phyloP scores from a whole-genome alignment of 2,113 vertebrate genomes.

The Indicator indicator region DNA sequence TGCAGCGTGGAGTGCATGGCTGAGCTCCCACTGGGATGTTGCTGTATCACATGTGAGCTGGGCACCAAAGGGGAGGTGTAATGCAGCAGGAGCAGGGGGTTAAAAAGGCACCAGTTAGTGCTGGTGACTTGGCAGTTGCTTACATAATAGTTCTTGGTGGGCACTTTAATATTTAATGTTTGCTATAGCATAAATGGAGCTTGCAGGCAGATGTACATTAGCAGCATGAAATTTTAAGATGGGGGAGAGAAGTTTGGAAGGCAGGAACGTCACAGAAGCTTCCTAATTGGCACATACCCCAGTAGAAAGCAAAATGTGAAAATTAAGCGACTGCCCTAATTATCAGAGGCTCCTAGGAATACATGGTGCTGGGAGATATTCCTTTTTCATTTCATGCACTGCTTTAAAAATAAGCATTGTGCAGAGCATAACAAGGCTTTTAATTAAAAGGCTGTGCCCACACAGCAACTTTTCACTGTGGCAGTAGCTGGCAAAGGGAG shows the following conservation, averaged over 20 bases:
- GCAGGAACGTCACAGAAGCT: background rate
- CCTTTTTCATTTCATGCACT: constrained; percentile 56
- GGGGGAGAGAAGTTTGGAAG: background rate
- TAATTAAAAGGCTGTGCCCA: constrained; percentile 44
- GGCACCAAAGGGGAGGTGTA: background rate
- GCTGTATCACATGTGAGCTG: background rate
- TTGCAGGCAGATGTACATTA: constrained; percentile 21
- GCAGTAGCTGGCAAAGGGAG: background rate
- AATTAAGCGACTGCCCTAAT: constrained; percentile 75
- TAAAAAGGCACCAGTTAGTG: background rate
- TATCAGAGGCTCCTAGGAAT: constrained; percentile 68
- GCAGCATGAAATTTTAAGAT: constrained; percentile 20
- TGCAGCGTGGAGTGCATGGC: background rate
- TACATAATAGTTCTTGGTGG: background rate
- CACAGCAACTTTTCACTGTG: constrained; percentile 13
- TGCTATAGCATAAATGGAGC: constrained; percentile 32
- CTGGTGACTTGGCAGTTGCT: background rate
- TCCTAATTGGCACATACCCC: constrained; percentile 74
- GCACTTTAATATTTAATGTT: constrained; percentile 44
- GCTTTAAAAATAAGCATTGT: constrained; percentile 49
- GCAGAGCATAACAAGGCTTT: constrained; percentile 12
- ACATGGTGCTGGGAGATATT: constrained; percentile 61
- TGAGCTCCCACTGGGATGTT: background rate
- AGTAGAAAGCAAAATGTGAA: constrained; percentile 63
- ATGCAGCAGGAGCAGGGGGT: background rate